Conservation (phyloP, 2,797 vertebrate genomes). For the Falco peregrinus region DNA sequence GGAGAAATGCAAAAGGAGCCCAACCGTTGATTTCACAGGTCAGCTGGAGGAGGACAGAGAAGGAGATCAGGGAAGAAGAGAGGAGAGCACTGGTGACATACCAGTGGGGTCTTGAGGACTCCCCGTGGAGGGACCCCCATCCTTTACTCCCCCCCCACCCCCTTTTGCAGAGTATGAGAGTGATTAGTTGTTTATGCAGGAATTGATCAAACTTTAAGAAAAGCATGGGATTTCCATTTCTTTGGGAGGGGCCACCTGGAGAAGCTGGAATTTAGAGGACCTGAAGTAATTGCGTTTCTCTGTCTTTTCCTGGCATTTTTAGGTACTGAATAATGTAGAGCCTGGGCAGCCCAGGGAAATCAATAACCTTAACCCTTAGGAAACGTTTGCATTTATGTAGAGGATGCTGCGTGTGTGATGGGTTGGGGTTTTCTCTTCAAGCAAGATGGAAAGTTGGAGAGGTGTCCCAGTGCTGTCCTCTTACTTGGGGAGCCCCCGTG, state of each 20-base stretch:
- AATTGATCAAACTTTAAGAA: constrained; percentile 51
- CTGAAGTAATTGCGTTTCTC: constrained; percentile 65
- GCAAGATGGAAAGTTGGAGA: not conserved
- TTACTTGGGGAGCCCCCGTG: fast-evolving
- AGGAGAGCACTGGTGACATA: fast-evolving
- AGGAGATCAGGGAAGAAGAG: fast-evolving
- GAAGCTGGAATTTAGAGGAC: constrained; percentile 51
- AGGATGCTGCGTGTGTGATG: fast-evolving
- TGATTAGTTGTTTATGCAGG: constrained; percentile 55
- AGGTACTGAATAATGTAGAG: constrained; percentile 68
- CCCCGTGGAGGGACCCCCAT: not conserved
- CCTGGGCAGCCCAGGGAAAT: constrained; percentile 56
- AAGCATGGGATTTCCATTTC: constrained; percentile 31
- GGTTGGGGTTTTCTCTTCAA: not conserved
- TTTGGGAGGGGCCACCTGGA: constrained; percentile 35
- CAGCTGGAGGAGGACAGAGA: fast-evolving
- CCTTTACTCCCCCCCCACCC: not conserved
- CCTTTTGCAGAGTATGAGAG: not conserved
- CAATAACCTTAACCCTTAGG: constrained; percentile 64
- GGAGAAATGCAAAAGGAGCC: not conserved
- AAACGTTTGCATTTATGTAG: constrained; percentile 30
- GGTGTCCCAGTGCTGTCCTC: not conserved
- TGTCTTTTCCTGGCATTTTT: constrained; percentile 67
- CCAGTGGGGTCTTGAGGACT: not conserved
- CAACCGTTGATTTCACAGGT: not conserved